phyloP scores from a whole-genome alignment of 2,113 vertebrate species.

The Penelope pileata region DNA sequence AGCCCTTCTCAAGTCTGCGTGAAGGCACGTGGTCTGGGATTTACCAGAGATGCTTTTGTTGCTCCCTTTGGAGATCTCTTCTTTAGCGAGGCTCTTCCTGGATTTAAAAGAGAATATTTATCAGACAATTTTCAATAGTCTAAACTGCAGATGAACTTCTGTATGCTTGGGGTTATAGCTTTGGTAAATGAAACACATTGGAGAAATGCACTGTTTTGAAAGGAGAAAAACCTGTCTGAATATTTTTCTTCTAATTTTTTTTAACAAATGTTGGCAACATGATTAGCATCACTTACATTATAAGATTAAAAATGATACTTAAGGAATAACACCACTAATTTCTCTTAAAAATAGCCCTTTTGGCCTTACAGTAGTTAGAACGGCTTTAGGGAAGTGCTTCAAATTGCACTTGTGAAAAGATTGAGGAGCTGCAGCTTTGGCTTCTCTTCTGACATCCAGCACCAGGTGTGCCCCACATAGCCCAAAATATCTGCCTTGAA shows the following conservation, averaged over 20 bases:
- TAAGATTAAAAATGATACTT: not conserved
- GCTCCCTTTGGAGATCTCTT: not conserved
- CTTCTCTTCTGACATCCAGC: not conserved
- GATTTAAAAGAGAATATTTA: not conserved
- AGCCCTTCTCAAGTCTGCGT: not conserved
- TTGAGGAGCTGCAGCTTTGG: not conserved
- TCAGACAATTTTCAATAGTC: not conserved
- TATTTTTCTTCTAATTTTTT: not conserved
- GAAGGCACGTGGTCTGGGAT: not conserved
- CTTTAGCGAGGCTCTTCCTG: not conserved
- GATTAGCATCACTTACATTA: not conserved
- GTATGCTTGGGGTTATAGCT: not conserved
- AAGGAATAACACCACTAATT: not conserved
- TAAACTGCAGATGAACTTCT: not conserved
- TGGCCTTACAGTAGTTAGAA: not conserved
- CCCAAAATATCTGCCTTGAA: not conserved
- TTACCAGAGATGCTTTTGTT: not conserved
- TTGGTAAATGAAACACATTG: not conserved
- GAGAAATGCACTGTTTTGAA: not conserved
- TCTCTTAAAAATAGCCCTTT: not conserved
- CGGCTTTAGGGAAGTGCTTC: not conserved
- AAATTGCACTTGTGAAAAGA: not conserved
- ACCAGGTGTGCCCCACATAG: accelerated
- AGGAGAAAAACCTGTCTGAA: not conserved
- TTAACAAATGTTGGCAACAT: not conserved